Conservation (phyloP, 2,797 vertebrate genomes). For the Echiichthys vipera region DNA sequence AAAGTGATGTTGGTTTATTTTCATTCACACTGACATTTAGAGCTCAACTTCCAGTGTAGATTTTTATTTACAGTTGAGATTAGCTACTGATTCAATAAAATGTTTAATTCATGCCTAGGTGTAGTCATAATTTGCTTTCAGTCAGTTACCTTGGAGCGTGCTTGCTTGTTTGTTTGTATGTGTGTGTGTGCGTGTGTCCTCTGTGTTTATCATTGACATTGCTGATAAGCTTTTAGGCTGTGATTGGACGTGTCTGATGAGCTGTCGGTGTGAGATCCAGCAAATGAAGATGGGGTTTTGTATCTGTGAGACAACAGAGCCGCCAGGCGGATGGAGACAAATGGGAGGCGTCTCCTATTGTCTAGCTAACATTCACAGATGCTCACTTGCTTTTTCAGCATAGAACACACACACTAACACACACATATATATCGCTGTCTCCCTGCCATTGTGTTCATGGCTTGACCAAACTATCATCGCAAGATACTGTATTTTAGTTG, state of each 20-base stretch:
- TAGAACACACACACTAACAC: constrained; percentile 1
- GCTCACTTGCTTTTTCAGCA: constrained; percentile 14
- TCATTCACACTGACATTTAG: constrained; percentile 10
- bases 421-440: not conserved
- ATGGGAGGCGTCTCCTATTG: constrained; percentile 62
- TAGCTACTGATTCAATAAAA: constrained; percentile 15
- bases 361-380: constrained; percentile 38
- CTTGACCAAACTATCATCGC: constrained; percentile 11
- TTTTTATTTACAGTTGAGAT: constrained; percentile 1
- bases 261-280: constrained; percentile 49
- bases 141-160: constrained; percentile 25
- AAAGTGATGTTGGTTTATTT: constrained; percentile 10
- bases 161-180: not conserved
- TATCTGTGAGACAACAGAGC: constrained; percentile 52
- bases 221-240: constrained; percentile 66
- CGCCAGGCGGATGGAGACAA: constrained; percentile 72
- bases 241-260: constrained; percentile 69
- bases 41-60: constrained; percentile 27
- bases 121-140: constrained; percentile 46
- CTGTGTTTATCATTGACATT: constrained; percentile 68
- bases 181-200: constrained; percentile 38
- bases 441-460: not conserved
- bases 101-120: constrained; percentile 39
- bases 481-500: constrained; percentile 26
- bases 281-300: constrained; percentile 62